A percentile compares a stretch with the other conserved stretches of the same genome.
phyloP scores from a whole-genome alignment of 2,888 invertebrate genomes.

The Leptarthrus brevirostris region DNA sequence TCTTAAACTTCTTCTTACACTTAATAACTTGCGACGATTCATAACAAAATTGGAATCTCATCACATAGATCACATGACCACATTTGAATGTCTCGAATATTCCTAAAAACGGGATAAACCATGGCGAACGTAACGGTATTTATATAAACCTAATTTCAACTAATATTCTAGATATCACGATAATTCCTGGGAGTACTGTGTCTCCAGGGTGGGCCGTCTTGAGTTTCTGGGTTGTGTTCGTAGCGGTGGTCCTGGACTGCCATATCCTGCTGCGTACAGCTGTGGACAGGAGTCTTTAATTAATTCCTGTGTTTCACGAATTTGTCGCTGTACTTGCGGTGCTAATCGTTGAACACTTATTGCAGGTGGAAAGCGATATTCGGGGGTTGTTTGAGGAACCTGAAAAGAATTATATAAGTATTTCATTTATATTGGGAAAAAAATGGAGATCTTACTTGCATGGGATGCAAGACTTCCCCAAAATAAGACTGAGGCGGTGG shows the following conservation, averaged over 20 bases:
- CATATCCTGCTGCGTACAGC: constrained; percentile 66
- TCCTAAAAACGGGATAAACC: constrained; percentile 3
- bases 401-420: constrained; percentile 55
- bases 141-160: constrained; percentile 54
- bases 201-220: constrained; percentile 68
- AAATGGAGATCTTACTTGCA: constrained; percentile 64
- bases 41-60: background rate
- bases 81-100: background rate
- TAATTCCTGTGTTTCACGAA: constrained; percentile 68
- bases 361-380: constrained; percentile 67
- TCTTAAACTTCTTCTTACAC: background rate
- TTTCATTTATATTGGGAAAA: too few species aligned
- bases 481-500: constrained; percentile 62
- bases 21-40: background rate
- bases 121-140: constrained; percentile 22
- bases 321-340: constrained; percentile 67
- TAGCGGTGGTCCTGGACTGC: constrained; percentile 67
- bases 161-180: constrained; percentile 69
- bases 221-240: constrained; percentile 65
- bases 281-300: constrained; percentile 68
- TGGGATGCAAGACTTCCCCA: constrained; percentile 65
- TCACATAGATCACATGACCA: constrained; percentile 21
- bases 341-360: constrained; percentile 68
- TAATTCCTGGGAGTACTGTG: constrained; percentile 68
- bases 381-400: constrained; percentile 61